Conservation (phyloP, 2,797 vertebrate genomes). For the Pogoniulus pusillus region DNA sequence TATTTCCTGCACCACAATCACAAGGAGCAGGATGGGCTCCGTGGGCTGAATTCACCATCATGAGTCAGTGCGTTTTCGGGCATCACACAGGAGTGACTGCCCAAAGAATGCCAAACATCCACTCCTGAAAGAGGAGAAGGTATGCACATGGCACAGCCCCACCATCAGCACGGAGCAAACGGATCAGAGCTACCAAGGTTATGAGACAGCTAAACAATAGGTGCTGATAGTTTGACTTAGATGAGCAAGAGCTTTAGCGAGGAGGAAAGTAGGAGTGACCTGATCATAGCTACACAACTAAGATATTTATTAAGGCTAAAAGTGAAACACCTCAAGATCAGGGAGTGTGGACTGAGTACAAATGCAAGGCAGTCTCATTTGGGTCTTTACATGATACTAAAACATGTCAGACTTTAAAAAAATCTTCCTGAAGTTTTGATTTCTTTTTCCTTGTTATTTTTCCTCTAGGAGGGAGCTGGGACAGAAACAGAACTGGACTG, state of each 20-base stretch:
- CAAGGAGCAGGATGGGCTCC: slow-evolving; percentile 21
- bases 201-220: slow-evolving; percentile 2
- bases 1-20: slow-evolving; percentile 27
- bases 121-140: neutral
- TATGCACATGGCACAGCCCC: neutral
- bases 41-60: neutral
- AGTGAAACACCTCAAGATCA: neutral
- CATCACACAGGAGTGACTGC: slow-evolving; percentile 13
- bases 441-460: neutral
- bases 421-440: too few species aligned
- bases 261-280: neutral
- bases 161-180: neutral
- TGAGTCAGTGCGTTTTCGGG: slow-evolving; percentile 30
- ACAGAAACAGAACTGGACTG: neutral
- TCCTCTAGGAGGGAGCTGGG: neutral
- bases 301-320: neutral
- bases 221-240: neutral
- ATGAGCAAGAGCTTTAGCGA: neutral
- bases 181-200: neutral
- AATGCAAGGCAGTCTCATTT: neutral
- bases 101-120: slow-evolving; percentile 44
- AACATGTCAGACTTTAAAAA: too few species aligned
- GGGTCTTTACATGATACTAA: too few species aligned
- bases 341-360: neutral
- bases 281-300: neutral